A percentile compares a stretch with the other conserved stretches of the same genome.
These are phyloP conservation scores for Nephrotoma guestfalica DNA, from an alignment of 2,888 invertebrate genomes.

Conservation along the genomic window DNA sequence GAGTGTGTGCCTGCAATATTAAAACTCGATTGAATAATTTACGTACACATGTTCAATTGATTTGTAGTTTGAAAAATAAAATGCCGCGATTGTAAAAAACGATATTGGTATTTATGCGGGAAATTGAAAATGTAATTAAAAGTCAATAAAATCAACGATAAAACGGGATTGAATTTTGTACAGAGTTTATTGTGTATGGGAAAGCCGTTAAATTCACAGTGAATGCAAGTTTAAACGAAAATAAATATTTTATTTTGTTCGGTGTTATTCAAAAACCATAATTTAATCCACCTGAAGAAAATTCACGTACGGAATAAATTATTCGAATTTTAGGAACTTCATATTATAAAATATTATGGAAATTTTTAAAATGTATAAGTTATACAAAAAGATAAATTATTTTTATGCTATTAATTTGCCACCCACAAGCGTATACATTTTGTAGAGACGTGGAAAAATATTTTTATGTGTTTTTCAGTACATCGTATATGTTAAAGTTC, in stretches of 20 bases:
- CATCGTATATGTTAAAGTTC: neutral
- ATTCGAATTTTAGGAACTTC: neutral
- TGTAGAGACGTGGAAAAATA: neutral
- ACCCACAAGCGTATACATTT: neutral
- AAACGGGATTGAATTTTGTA: neutral
- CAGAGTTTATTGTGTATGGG: too few relatives aligned
- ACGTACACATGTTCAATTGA: too few relatives aligned
- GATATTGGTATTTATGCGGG: neutral
- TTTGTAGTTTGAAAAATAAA: too few relatives aligned
- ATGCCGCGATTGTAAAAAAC: too few relatives aligned
- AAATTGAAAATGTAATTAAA: neutral
- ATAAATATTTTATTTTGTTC: neutral
- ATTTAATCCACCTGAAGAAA: neutral
- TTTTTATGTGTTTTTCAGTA: neutral
- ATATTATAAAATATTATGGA: neutral
- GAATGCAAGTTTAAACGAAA: too few relatives aligned
- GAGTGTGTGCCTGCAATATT: too few relatives aligned
- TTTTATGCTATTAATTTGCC: neutral
- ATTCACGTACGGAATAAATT: neutral
- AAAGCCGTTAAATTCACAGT: too few relatives aligned
- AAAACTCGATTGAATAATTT: too few relatives aligned
- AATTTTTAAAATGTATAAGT: too few relatives aligned
- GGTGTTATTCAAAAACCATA: neutral
- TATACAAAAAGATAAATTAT: neutral
- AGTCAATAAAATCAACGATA: neutral